Evolutionary conservation across 2,888 invertebrate species (phyloP).

Genomic region (Augochlorella aurata): DNA sequence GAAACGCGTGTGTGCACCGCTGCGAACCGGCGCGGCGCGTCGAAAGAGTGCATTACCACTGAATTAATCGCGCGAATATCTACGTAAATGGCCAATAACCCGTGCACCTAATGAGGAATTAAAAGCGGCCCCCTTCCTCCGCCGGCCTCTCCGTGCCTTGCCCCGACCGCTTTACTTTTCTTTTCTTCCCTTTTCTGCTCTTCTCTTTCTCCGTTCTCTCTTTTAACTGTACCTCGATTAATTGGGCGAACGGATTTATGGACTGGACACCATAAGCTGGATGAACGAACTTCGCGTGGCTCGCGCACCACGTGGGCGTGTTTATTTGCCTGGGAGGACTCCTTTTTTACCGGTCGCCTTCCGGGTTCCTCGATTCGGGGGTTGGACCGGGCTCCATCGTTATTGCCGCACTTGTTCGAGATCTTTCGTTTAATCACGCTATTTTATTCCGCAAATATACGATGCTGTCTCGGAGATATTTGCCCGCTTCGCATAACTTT

Average conservation of each 20-base stretch:
- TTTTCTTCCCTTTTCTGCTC: background rate
- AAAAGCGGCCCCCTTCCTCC: slow-evolving; percentile 22
- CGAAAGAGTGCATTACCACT: slow-evolving; percentile 29
- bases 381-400: background rate
- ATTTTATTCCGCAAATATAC: too few relatives aligned
- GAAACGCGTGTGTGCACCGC: slow-evolving; percentile 31
- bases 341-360: background rate
- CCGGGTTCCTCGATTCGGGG: slow-evolving; percentile 16
- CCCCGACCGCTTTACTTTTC: background rate
- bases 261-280: slow-evolving; percentile 8
- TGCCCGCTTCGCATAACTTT: too few relatives aligned
- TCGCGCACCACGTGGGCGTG: slow-evolving; percentile 23
- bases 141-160: background rate
- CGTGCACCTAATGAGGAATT: slow-evolving; percentile 50
- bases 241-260: slow-evolving; percentile 43
- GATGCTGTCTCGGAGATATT: too few relatives aligned
- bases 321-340: background rate
- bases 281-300: background rate
- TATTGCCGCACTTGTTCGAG: too few relatives aligned
- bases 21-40: slow-evolving; percentile 38
- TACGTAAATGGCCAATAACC: slow-evolving; percentile 55
- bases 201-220: background rate
- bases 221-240: slow-evolving; percentile 24
- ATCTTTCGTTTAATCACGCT: too few relatives aligned
- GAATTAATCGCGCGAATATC: slow-evolving; percentile 58